A percentile compares a stretch with the other conserved stretches of the same genome.
Evolutionary conservation across 2,888 invertebrate genomes (phyloP).

Genomic region (Drosophila tanythrix): DNA sequence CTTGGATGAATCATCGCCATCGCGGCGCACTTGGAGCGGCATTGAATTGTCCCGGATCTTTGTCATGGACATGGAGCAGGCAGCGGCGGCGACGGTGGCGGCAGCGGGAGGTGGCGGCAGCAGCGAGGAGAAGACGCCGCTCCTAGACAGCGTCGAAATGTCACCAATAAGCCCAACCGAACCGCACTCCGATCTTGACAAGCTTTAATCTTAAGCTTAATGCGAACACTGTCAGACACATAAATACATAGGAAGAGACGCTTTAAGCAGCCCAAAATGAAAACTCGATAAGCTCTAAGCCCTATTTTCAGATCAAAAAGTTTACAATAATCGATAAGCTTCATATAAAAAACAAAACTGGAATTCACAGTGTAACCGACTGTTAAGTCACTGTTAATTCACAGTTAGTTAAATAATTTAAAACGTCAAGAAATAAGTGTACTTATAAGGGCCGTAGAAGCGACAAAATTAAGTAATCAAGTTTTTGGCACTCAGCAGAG

Average conservation of each 20-base stretch:
- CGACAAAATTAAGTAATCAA: background rate
- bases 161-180: constrained; percentile 85
- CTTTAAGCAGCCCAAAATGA: constrained; percentile 48
- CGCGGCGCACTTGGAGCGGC: constrained; percentile 79
- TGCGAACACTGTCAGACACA: constrained; percentile 8
- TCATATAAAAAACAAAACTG: background rate
- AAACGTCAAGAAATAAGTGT: background rate
- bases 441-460: background rate
- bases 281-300: constrained; percentile 66
- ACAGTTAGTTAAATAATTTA: too few relatives aligned
- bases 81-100: constrained; percentile 32
- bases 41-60: constrained; percentile 81
- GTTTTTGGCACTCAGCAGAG: background rate
- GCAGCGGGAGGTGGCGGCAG: constrained; percentile 70
- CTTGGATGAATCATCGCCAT: constrained; percentile 83
- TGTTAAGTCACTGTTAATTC: too few relatives aligned
- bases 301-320: background rate
- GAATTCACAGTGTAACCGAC: too few relatives aligned
- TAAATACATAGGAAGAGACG: constrained; percentile 37
- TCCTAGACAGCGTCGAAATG: constrained; percentile 85
- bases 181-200: constrained; percentile 71
- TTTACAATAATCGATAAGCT: background rate
- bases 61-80: constrained; percentile 80
- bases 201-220: constrained; percentile 66
- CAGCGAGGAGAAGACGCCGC: constrained; percentile 85